Evolutionary conservation across 1,140 invertebrate species (phyloP).

Genomic region (Drosophila bocqueti): DNA sequence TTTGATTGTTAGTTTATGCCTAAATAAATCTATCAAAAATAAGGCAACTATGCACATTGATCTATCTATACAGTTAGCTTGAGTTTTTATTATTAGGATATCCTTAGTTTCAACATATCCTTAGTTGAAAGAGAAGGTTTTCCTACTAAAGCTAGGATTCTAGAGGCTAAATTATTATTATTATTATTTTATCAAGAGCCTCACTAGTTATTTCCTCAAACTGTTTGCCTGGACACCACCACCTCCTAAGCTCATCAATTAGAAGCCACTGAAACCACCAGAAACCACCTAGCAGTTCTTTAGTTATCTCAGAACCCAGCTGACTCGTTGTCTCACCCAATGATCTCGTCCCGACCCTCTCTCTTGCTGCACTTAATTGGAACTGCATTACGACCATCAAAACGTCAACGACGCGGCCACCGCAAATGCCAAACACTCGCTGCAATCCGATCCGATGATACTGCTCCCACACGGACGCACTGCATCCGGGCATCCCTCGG

Average conservation of each 20-base stretch:
- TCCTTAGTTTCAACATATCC: not conserved
- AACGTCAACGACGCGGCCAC: conserved; percentile 35
- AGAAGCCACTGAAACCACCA: not conserved
- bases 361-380: conserved; percentile 72
- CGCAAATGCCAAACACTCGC: conserved; percentile 19
- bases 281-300: not conserved
- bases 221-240: conserved; percentile 6
- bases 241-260: not conserved
- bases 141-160: not conserved
- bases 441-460: not conserved
- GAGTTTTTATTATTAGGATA: not conserved
- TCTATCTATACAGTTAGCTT: not conserved
- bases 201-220: not conserved
- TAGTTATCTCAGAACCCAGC: not conserved
- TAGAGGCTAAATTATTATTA: too few relatives aligned
- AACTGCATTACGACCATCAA: conserved; percentile 62
- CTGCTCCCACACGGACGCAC: not conserved
- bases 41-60: too few relatives aligned
- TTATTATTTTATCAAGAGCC: not conserved
- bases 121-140: not conserved
- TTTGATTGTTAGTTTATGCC: not conserved
- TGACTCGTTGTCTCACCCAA: conserved; percentile 28
- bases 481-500: conserved; percentile 11
- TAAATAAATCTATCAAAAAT: not conserved
- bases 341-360: conserved; percentile 27